Base-by-base conservation (phyloP, 2,113 vertebrate genomes). In the Entelurus aequoreus region DNA sequence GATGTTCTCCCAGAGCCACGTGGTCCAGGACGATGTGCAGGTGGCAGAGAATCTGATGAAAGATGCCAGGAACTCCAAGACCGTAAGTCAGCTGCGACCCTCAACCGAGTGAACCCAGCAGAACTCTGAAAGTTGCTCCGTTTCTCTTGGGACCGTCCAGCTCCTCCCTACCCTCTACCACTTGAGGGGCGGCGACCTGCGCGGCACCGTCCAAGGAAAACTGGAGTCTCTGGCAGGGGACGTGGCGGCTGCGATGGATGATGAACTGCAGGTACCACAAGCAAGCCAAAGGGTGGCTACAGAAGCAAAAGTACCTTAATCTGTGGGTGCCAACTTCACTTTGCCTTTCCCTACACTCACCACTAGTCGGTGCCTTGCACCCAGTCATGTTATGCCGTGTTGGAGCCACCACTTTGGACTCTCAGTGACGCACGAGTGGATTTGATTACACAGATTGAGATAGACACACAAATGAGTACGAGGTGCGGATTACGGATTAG, bases 51-150 rank as follows among this genome's bases (percentile, higher is more conserved):
- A 88, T 75, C 88, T 98, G 14, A 92, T 98, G 91, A 89, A 90
- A 40, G 97, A 98, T 38, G 97, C 97, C 1, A 92, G 92, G 62
- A 98, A 94, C 88, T 98, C 95, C n/a, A 96, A 95, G 86, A 98
- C 91, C 3, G 97, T 98, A n/a, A 66, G 76, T 67, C 8, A n/a
- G 50, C 4, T 4, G 5, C 1, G 5, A 48, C 6, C 28, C 28
- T 28, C 28, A 28, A 28, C 28, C 28, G 11, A 48, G 14, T 1
- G 6, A 3, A 3, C 2, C 1, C 1, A 50, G 7, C 5, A 1
- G 28, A 57, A 21, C 8, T 38, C 13, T 48, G 12, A 60, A 11
- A n/a, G 2, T 4, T 16, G 37, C 48, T 42, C 19, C 11, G 4
- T 28, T 5, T 4, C 15, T 35, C 11, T 0, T 52, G 50, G 48